Evolutionary conservation across 2,888 invertebrate species (phyloP).

Genomic region (Phengaris arion): DNA sequence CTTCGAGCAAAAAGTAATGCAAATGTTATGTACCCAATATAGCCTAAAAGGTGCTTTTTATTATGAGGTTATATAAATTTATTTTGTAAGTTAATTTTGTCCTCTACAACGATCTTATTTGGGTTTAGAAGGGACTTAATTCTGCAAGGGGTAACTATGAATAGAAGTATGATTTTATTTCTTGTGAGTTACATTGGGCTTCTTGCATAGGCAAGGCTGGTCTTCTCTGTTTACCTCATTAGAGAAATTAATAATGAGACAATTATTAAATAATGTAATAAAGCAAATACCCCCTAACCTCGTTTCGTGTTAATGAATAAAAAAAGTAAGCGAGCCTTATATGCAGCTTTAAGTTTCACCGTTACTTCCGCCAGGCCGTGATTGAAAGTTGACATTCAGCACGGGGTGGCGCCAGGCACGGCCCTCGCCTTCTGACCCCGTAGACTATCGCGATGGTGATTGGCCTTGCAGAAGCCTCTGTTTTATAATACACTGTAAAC

Average conservation of each 20-base stretch:
- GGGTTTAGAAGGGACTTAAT: too few species aligned
- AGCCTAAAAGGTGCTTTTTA: slow-evolving; percentile 29
- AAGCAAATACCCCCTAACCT: neutral
- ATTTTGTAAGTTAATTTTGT: neutral
- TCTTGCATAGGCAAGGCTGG: too few species aligned
- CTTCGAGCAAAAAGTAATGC: slow-evolving; percentile 60
- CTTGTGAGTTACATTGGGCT: too few species aligned
- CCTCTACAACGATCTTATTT: too few species aligned
- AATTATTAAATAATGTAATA: too few species aligned
- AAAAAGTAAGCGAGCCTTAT: neutral
- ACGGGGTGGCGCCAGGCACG: slow-evolving; percentile 76
- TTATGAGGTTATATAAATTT: slow-evolving; percentile 6
- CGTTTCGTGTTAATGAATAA: neutral
- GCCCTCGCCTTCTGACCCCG: slow-evolving; percentile 73
- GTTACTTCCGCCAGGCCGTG: slow-evolving; percentile 70
- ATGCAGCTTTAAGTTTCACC: slow-evolving; percentile 41
- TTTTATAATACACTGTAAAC: slow-evolving; percentile 64
- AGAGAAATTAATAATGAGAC: too few species aligned
- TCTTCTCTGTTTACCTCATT: too few species aligned
- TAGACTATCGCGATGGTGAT: slow-evolving; percentile 74
- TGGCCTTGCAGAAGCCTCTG: slow-evolving; percentile 72
- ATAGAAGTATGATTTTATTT: too few species aligned
- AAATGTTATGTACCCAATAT: slow-evolving; percentile 61
- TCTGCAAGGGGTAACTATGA: too few species aligned
- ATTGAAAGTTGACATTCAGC: slow-evolving; percentile 77